These are phyloP conservation scores for Sericinus montela DNA, from an alignment of 2,888 invertebrate genomes.

Conservation along the genomic window DNA sequence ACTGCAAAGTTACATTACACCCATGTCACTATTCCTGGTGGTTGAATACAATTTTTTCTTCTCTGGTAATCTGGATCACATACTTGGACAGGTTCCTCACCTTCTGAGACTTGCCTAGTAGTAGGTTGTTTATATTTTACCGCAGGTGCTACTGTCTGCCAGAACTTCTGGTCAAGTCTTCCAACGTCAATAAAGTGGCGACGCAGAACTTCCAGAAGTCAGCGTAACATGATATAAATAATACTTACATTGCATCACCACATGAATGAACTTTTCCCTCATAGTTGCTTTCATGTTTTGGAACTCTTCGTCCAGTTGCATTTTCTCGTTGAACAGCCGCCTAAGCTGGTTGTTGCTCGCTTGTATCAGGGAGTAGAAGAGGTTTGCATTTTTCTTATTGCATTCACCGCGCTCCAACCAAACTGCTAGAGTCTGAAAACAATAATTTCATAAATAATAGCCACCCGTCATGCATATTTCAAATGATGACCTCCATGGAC, in stretches of 20 bases:
- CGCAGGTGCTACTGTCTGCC: background rate
- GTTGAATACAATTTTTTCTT: too few relatives aligned
- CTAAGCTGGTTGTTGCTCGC: constrained; percentile 94
- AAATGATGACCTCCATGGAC: too few relatives aligned
- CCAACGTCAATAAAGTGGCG: too few relatives aligned
- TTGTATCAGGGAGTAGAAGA: constrained; percentile 96
- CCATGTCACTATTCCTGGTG: too few relatives aligned
- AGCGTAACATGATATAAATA: background rate
- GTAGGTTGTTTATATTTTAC: background rate
- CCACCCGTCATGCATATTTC: too few relatives aligned
- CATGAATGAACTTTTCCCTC: constrained; percentile 89
- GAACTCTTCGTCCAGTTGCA: constrained; percentile 90
- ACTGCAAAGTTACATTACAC: too few relatives aligned
- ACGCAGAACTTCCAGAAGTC: background rate
- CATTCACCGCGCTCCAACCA: constrained; percentile 97
- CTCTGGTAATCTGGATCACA: too few relatives aligned
- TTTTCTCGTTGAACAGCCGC: constrained; percentile 90
- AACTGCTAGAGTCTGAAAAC: constrained; percentile 84
- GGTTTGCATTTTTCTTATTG: constrained; percentile 91
- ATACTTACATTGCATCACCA: constrained; percentile 94
- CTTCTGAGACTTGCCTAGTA: too few relatives aligned
- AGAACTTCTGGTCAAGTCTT: background rate
- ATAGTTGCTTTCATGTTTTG: constrained; percentile 87
- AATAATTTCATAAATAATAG: background rate
- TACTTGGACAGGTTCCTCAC: too few relatives aligned